These are phyloP conservation scores for Danaus melanippus DNA, from an alignment of 1,140 invertebrate genomes.

Conservation along the genomic window DNA sequence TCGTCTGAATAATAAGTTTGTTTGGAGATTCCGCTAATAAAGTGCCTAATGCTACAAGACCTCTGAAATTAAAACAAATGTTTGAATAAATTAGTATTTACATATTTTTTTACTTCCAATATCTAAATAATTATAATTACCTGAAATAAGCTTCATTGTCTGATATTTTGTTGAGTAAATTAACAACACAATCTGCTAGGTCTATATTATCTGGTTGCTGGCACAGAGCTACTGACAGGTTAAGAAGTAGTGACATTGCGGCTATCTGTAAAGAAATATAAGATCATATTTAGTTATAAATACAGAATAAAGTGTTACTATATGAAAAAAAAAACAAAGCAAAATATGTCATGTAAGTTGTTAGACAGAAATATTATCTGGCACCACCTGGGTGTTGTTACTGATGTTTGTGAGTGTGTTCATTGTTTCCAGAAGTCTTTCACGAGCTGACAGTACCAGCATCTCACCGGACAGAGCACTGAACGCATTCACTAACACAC, in stretches of 20 bases:
- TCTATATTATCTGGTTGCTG: conserved; percentile 48
- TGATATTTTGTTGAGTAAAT: conserved; percentile 34
- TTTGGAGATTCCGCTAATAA: conserved; percentile 57
- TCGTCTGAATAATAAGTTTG: conserved; percentile 51
- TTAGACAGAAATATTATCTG: background rate
- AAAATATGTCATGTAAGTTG: too few species aligned
- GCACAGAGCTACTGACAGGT: conserved; percentile 77
- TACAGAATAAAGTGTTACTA: too few species aligned
- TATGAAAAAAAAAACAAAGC: too few species aligned
- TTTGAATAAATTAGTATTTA: background rate
- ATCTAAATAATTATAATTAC: conserved; percentile 25
- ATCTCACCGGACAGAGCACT: conserved; percentile 75
- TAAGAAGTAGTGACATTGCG: conserved; percentile 84
- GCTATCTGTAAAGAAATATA: conserved; percentile 76
- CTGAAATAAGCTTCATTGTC: conserved; percentile 66
- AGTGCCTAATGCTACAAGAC: conserved; percentile 59
- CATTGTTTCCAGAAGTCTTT: conserved; percentile 74
- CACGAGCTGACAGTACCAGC: conserved; percentile 72
- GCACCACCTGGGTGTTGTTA: conserved; percentile 77
- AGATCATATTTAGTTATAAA: too few species aligned
- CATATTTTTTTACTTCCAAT: background rate
- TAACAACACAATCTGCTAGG: conserved; percentile 45
- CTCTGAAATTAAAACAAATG: conserved; percentile 34
- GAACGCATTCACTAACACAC: conserved; percentile 85
- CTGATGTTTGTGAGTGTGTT: conserved; percentile 73